These are phyloP conservation scores for Zophobas atratus DNA, from an alignment of 1,140 invertebrate species.

Conservation along the genomic window DNA sequence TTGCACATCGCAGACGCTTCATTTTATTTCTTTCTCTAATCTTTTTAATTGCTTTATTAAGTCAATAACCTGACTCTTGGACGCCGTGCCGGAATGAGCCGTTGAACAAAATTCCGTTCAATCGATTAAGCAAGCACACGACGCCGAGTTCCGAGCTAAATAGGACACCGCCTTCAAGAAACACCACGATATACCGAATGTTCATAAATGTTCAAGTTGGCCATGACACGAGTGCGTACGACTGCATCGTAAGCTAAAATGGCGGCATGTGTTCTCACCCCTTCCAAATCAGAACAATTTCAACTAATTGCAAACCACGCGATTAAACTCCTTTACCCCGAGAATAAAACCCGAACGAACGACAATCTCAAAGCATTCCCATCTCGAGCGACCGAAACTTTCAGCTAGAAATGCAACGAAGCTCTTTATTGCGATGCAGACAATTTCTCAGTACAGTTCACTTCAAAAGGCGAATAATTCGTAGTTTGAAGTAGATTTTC, in stretches of 20 bases:
- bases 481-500: background rate
- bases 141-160: too few species aligned
- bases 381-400: slow-evolving; percentile 1
- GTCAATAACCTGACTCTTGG: background rate
- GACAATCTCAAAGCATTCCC: slow-evolving; percentile 9
- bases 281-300: too few species aligned
- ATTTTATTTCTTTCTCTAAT: slow-evolving; percentile 28
- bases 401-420: slow-evolving; percentile 13
- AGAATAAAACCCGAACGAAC: slow-evolving; percentile 6
- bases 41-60: slow-evolving; percentile 24
- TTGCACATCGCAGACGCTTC: background rate
- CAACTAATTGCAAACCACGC: too few species aligned
- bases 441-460: slow-evolving; percentile 16
- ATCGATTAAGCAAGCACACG: background rate
- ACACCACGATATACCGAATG: too few species aligned
- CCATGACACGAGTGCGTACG: too few species aligned
- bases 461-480: slow-evolving; percentile 15
- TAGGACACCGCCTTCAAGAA: too few species aligned
- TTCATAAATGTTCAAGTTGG: too few species aligned
- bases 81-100: background rate
- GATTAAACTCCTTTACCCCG: background rate
- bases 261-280: too few species aligned
- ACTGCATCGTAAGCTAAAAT: too few species aligned
- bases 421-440: slow-evolving; percentile 3
- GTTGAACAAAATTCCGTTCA: background rate